A percentile compares a stretch with the other conserved stretches of the same genome.
phyloP scores from a whole-genome alignment of 1,140 invertebrate species.

The Schmidtea mediterranea region DNA sequence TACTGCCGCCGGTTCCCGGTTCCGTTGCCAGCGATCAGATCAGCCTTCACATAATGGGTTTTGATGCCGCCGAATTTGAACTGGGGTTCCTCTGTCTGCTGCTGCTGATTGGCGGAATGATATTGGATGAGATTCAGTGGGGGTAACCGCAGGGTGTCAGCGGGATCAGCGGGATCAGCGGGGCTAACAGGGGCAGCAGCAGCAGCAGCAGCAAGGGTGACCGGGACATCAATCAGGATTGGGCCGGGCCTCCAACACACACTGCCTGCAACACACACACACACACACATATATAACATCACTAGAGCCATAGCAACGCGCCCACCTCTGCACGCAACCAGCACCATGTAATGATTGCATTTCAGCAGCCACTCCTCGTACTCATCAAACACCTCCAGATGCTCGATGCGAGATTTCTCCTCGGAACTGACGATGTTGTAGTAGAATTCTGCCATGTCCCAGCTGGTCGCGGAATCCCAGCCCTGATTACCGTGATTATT shows the following conservation, averaged over 20 bases:
- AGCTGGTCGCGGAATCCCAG: conserved; percentile 18
- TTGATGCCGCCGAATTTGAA: background rate
- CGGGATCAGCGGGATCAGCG: too few relatives aligned
- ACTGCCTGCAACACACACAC: too few relatives aligned
- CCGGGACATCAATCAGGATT: too few relatives aligned
- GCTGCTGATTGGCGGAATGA: background rate
- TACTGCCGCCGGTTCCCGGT: background rate
- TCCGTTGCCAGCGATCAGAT: conserved; percentile 1
- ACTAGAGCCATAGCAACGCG: too few relatives aligned
- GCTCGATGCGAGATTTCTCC: conserved; percentile 21
- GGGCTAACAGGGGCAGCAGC: too few relatives aligned
- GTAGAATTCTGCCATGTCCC: conserved; percentile 28
- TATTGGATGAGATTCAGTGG: too few relatives aligned
- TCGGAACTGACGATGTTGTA: conserved; percentile 12
- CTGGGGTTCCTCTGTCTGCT: conserved; percentile 2
- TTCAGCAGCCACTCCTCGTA: conserved; percentile 32
- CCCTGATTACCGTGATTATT: conserved; percentile 18
- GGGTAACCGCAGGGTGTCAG: too few relatives aligned
- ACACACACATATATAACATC: too few relatives aligned
- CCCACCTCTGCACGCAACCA: conserved; percentile 17
- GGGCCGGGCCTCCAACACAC: too few relatives aligned
- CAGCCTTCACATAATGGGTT: background rate
- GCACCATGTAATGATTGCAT: conserved; percentile 30
- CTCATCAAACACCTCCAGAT: conserved; percentile 32
- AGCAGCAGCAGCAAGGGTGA: too few relatives aligned